Conservation (phyloP, 2,888 invertebrate species). For the Mythimna pallens region DNA sequence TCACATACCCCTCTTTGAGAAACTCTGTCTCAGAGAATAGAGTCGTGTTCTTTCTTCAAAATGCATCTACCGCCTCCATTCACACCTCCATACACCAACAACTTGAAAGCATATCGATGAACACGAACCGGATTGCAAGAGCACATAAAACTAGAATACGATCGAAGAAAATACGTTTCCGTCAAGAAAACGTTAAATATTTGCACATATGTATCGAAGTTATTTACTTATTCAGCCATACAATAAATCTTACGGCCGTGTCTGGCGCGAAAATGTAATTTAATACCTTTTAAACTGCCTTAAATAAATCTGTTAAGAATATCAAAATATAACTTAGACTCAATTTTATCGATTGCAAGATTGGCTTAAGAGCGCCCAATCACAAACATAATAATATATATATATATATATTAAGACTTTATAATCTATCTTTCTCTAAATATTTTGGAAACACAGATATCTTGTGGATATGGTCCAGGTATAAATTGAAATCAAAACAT, state of each 20-base stretch:
- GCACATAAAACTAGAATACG: constrained; percentile 24
- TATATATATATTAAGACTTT: no score
- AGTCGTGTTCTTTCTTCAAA: neutral
- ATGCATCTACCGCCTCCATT: constrained; percentile 15
- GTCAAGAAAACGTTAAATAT: constrained; percentile 15
- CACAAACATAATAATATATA: no score
- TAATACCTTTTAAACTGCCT: neutral
- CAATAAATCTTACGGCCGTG: constrained; percentile 12
- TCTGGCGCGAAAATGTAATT: neutral
- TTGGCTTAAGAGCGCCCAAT: no score
- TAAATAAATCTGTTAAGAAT: neutral
- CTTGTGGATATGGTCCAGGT: no score
- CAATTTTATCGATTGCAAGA: no score
- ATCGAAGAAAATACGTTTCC: constrained; percentile 21
- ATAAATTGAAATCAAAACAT: no score
- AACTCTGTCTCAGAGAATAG: neutral
- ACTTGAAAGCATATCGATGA: constrained; percentile 12
- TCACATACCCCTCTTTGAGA: no score
- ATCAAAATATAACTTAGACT: no score
- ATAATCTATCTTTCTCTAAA: no score
- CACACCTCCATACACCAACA: constrained; percentile 17
- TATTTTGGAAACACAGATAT: no score
- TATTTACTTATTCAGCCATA: constrained; percentile 14
- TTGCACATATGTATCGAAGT: constrained; percentile 14
- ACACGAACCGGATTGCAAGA: neutral